A percentile compares a stretch with the other conserved stretches of the same genome.
Evolutionary conservation across 2,113 vertebrate species (phyloP).

Genomic region (Ardeotis arabs): DNA sequence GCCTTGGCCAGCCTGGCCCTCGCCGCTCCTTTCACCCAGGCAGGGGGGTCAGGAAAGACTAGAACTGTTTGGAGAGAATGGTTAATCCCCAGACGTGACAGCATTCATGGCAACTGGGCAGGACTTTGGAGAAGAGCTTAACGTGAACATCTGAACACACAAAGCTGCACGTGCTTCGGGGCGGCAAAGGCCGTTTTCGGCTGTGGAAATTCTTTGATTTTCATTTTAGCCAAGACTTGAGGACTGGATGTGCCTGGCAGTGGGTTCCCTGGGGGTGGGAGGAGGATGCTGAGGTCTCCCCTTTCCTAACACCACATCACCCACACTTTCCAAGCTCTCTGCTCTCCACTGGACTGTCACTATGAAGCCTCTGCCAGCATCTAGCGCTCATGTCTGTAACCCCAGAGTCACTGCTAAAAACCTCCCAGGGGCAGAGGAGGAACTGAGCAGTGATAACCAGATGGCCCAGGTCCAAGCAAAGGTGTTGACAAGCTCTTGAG

Average conservation of each 20-base stretch:
- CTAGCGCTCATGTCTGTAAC: not conserved
- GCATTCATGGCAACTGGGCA: not conserved
- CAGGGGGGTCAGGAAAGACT: not conserved
- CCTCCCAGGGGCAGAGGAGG: not conserved
- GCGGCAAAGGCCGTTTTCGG: rapidly evolving
- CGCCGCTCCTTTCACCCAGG: not conserved
- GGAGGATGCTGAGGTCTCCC: not conserved
- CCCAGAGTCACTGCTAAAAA: not conserved
- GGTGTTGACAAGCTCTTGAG: not conserved
- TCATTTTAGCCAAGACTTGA: not conserved
- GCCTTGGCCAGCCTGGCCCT: not conserved
- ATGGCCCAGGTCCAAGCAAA: not conserved
- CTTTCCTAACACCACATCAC: not conserved
- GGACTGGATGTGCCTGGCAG: not conserved
- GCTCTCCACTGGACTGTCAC: not conserved
- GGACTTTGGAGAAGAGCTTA: not conserved
- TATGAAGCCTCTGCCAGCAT: not conserved
- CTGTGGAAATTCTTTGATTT: not conserved
- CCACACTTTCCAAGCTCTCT: rapidly evolving
- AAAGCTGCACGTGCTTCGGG: not conserved
- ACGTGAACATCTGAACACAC: too few species aligned
- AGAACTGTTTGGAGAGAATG: not conserved
- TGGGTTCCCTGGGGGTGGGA: not conserved
- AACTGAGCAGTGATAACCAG: not conserved
- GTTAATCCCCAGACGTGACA: not conserved